Conservation (phyloP, 1,140 invertebrate genomes). For the Xylocopa sonorina region DNA sequence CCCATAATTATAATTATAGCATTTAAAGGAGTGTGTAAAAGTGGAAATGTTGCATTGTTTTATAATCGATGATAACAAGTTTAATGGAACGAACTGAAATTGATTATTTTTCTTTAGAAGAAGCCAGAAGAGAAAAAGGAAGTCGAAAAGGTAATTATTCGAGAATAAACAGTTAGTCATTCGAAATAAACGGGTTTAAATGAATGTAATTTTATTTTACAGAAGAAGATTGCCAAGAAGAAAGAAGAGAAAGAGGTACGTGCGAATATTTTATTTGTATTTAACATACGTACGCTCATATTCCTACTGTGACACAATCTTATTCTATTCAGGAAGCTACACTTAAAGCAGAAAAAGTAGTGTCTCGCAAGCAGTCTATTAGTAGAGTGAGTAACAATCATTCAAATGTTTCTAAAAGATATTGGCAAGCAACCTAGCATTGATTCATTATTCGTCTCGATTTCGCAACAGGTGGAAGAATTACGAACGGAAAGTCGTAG, state of each 20-base stretch:
- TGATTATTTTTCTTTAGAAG: constrained; percentile 64
- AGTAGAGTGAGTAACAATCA: constrained; percentile 65
- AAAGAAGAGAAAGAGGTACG: constrained; percentile 72
- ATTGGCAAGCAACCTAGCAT: background rate
- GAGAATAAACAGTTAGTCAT: background rate
- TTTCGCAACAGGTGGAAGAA: constrained; percentile 71
- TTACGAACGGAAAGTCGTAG: constrained; percentile 77
- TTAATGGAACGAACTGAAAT: background rate
- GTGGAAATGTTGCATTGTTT: background rate
- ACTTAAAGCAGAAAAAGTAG: constrained; percentile 71
- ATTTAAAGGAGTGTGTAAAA: background rate
- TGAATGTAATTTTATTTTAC: background rate
- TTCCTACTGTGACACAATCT: background rate
- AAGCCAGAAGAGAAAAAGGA: constrained; percentile 77
- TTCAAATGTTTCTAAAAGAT: background rate
- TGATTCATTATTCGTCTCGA: background rate
- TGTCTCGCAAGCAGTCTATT: constrained; percentile 74
- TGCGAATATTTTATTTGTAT: constrained; percentile 23
- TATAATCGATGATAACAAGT: too few relatives aligned
- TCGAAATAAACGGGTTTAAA: background rate
- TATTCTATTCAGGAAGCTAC: constrained; percentile 61
- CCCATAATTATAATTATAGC: too few relatives aligned
- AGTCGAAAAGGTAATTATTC: constrained; percentile 70
- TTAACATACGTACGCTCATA: background rate
- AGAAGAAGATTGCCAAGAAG: constrained; percentile 66